Conservation (phyloP, 2,113 vertebrate species). For the Scortum barcoo region DNA sequence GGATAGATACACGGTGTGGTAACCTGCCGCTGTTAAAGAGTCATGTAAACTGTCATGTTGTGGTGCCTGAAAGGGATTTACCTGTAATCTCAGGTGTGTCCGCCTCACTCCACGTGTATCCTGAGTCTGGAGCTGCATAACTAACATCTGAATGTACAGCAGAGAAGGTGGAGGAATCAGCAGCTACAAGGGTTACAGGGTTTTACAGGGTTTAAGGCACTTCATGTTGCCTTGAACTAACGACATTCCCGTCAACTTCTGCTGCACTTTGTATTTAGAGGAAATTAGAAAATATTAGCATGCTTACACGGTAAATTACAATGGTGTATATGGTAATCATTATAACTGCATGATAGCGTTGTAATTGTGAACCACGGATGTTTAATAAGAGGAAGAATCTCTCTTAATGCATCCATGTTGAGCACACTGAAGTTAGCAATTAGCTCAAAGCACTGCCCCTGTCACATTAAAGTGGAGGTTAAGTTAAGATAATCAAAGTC, state of each 20-base stretch:
- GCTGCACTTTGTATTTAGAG: background rate
- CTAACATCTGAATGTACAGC: conserved; percentile 81
- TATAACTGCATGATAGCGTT: background rate
- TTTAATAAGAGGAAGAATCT: background rate
- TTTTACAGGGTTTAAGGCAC: background rate
- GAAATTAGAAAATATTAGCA: background rate
- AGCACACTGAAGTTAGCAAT: background rate
- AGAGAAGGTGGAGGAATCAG: conserved; percentile 70
- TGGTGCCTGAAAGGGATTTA: conserved; percentile 62
- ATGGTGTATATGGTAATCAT: background rate
- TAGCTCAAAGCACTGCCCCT: background rate
- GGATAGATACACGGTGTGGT: conserved; percentile 15
- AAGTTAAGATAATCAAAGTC: background rate
- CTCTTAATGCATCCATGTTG: conserved; percentile 17
- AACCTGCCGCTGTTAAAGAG: background rate
- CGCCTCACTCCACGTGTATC: conserved; percentile 80
- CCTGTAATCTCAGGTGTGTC: conserved; percentile 77
- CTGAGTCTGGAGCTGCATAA: conserved; percentile 79
- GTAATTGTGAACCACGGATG: background rate
- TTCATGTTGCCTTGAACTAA: background rate
- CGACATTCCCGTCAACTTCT: background rate
- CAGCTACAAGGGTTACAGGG: conserved; percentile 28
- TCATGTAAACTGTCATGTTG: background rate
- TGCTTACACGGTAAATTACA: background rate
- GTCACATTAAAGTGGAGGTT: background rate